These are phyloP conservation scores for Dreissena polymorpha DNA, from an alignment of 1,140 invertebrate species.

Conservation along the genomic window DNA sequence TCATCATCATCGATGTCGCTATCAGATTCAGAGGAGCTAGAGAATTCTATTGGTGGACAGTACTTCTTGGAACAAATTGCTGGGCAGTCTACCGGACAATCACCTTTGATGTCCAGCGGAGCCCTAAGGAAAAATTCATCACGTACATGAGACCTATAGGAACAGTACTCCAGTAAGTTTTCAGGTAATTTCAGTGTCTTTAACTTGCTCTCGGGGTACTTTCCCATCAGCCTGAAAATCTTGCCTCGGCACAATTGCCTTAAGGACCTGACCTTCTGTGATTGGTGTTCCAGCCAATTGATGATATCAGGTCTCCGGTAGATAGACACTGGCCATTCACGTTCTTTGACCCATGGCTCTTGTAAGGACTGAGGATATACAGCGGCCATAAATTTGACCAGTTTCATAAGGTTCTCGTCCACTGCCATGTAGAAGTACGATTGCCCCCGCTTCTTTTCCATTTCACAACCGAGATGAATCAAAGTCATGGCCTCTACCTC, in stretches of 20 bases:
- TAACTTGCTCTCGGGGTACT: constrained; percentile 62
- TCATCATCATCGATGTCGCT: constrained; percentile 53
- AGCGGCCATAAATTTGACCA: constrained; percentile 68
- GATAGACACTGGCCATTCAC: constrained; percentile 69
- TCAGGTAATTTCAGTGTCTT: constrained; percentile 65
- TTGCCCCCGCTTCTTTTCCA: constrained; percentile 58
- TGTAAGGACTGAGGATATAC: constrained; percentile 69
- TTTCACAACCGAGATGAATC: constrained; percentile 71
- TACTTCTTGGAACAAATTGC: constrained; percentile 60
- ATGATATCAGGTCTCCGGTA: constrained; percentile 67
- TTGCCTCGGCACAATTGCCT: constrained; percentile 64
- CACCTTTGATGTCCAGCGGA: constrained; percentile 55
- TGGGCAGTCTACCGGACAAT: constrained; percentile 72
- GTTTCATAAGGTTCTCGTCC: constrained; percentile 65
- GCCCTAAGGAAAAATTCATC: constrained; percentile 66
- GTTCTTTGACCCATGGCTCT: constrained; percentile 67
- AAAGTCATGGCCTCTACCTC: constrained; percentile 74
- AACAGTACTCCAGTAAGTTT: constrained; percentile 63
- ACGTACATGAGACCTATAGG: constrained; percentile 66
- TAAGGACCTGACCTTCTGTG: constrained; percentile 59
- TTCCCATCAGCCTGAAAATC: constrained; percentile 65
- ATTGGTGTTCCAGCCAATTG: constrained; percentile 63
- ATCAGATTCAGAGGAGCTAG: constrained; percentile 63
- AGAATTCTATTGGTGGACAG: constrained; percentile 69
- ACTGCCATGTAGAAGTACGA: constrained; percentile 73